Conservation (phyloP, 2,113 vertebrate species). For the Neofelis nebulosa region DNA sequence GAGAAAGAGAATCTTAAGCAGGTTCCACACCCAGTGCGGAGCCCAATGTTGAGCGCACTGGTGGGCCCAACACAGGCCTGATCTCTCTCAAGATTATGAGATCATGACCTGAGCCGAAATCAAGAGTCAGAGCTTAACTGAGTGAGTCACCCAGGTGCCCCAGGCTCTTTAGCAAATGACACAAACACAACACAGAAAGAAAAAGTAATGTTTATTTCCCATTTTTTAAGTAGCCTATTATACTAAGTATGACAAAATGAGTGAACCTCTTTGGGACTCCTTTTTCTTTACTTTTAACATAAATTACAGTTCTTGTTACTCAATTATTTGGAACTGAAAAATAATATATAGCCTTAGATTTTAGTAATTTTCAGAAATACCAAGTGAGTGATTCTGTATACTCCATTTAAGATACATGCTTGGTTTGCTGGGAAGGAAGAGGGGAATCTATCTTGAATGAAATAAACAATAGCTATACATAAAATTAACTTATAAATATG, state of each 20-base stretch:
- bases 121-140: too few relatives aligned
- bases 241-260: background rate
- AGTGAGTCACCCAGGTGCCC: too few relatives aligned
- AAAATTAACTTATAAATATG: background rate
- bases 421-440: background rate
- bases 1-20: too few relatives aligned
- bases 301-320: background rate
- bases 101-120: too few relatives aligned
- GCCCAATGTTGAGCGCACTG: too few relatives aligned
- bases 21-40: too few relatives aligned
- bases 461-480: background rate
- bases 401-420: background rate
- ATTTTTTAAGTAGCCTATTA: background rate
- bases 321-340: constrained; percentile 7
- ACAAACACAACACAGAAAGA: background rate
- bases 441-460: background rate
- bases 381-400: background rate
- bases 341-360: background rate
- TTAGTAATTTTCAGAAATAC: background rate
- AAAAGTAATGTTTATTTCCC: background rate
- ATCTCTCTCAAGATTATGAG: too few relatives aligned
- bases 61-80: too few relatives aligned
- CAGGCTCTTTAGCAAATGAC: background rate
- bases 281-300: background rate
- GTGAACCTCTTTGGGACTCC: background rate